Base-by-base conservation (phyloP, 2,888 invertebrate species). In the Drosophila affinis region DNA sequence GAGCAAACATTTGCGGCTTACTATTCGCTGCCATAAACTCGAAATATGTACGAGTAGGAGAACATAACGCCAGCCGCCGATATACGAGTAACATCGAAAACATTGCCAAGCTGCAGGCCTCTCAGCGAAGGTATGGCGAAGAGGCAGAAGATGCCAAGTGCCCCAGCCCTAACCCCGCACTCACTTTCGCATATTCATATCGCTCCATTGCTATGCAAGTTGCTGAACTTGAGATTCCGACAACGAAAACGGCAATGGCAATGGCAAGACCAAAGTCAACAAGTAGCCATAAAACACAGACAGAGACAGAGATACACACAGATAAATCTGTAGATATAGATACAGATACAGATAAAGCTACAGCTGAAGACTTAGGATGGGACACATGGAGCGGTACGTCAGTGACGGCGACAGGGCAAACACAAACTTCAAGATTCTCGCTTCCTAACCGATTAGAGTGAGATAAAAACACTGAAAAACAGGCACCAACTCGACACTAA, bases 1-100 rank as follows among this genome's bases (percentile, higher is more conserved):
- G 70, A 76, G 78, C 78, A 86, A 86, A 81, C 79, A 86, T 81
- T 77, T 77, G 77, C 58, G 75, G 83, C 83, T 82, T 74, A 73
- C 59, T 45, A 46, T 39, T 34, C n/a, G 45, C 51, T 29, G 39
- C 27, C 70, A 68, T 73, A 58, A 79, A 75, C 62, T 69, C 21
- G 52, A 69, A 61, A 56, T 65, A 53, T 10, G 53, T 29, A 62
- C 52, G 47, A 14, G 53, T 21, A 14, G 75, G 61, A 52, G 75
- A 63, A 64, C 56, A 47, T 56, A 71, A 47, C 58, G 57, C 62
- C 48, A 6, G 58, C 46, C 54, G 45, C 54, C 54, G 39, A 71
- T 63, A 70, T 64, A 14, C 14, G 39, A n/a, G 14, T 6, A 34
- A 72, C 59, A 64, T 48, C 48, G 46, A 72, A 72, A 64, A 64